Evolutionary conservation across 2,113 vertebrate genomes (phyloP), one percentile per base, ranked within the genome.

Genomic region (Paradoxurus hermaphroditus): DNA sequence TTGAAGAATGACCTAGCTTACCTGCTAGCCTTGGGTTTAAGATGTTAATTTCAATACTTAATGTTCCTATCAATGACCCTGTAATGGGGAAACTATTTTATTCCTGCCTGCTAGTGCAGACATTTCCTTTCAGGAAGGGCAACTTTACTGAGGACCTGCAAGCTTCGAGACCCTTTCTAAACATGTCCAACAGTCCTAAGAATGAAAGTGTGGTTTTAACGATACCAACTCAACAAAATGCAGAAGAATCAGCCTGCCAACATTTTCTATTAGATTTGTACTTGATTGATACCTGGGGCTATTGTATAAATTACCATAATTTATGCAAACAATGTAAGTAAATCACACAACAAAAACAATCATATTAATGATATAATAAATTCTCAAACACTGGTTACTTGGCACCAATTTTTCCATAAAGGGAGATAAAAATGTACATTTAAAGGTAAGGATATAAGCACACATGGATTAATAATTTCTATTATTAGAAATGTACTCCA

Each of bases 221-320:
- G 93, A 72, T 90, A 68, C 49, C 90, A 85, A 72, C 39, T 85
- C 63, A 93, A 90, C 51, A 96, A 96, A 97, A 89, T 67, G 5
- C 23, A 51, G 7, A 84, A 87, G 95, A 94, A 78, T 91, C 90
- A 96, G 36, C 31, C 72, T 90, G 75, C 51, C 65, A 94, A 81
- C 39, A 83, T 90, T 96, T 94, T 88, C 78, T 91, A 70, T 87
- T 95, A 94, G 21, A 27, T 90, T 95, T 94, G 27, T 78, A 0
- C 92, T 63, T 98, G 86, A 98, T 95, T 97, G 91, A 96, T 94
- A 77, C 92, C 70, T 7, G 4, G 11, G 86, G 85, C 94, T 96
- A 82, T 36, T 90, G 59, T 88, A 97, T 95, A 93, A 96, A 97
- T 97, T 96, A 94, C 39, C 92, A 95, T 95, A 96, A 95, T 96